These are phyloP conservation scores for Rhyacophila evoluta DNA, from an alignment of 2,888 invertebrate genomes.

Conservation along the genomic window DNA sequence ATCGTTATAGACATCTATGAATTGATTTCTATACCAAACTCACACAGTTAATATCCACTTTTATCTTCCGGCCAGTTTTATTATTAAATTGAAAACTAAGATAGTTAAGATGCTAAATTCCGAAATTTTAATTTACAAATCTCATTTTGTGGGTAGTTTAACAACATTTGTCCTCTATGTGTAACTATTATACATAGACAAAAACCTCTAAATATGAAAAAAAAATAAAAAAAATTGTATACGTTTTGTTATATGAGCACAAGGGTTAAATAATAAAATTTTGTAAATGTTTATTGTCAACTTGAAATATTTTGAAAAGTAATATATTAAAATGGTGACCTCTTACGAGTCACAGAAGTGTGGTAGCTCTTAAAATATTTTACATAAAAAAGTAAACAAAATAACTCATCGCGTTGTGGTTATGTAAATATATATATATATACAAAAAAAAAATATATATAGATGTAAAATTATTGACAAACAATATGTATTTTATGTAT, in stretches of 20 bases:
- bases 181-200: too few relatives aligned
- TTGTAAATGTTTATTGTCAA: conserved; percentile 33
- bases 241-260: conserved; percentile 29
- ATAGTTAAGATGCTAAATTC: too few relatives aligned
- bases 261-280: conserved; percentile 31
- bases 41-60: too few relatives aligned
- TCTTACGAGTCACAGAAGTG: not conserved
- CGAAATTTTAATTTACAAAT: too few relatives aligned
- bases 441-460: conserved; percentile 28
- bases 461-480: conserved; percentile 23
- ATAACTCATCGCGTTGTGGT: conserved; percentile 53
- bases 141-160: too few relatives aligned
- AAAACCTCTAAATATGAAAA: too few relatives aligned
- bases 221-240: too few relatives aligned
- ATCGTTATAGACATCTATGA: too few relatives aligned
- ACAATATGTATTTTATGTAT: conserved; percentile 20
- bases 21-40: too few relatives aligned
- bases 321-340: not conserved
- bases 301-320: conserved; percentile 23
- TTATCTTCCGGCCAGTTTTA: too few relatives aligned
- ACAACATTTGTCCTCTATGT: too few relatives aligned
- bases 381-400: conserved; percentile 26
- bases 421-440: conserved; percentile 41
- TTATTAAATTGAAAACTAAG: too few relatives aligned
- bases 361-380: conserved; percentile 28